Evolutionary conservation across 2,113 vertebrate species (phyloP), one percentile per base, ranked within the genome.

Genomic region (Lanius collurio): DNA sequence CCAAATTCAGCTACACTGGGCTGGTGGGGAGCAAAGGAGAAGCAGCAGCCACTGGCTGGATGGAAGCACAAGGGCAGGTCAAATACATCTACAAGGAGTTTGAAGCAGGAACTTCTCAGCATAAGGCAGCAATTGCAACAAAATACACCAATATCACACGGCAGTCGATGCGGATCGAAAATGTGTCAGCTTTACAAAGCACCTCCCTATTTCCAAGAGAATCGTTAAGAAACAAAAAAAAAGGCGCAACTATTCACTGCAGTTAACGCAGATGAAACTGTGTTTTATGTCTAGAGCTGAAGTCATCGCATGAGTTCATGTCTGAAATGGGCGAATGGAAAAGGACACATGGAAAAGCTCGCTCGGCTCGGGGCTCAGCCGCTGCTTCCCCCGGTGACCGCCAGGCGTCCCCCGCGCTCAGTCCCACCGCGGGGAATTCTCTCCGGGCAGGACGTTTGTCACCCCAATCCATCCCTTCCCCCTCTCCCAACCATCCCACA

Each of bases 331-430:
- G 52, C 67, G 56, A 73, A 62, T 15, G 76, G 82, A 60, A 78
- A 89, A 56, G 84, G 42, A 73, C 47, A 11, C 62, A 18, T 2
- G 70, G 60, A 5, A 8, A 26, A 19, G 33, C 8, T 8, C 8
- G 23, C n/a, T 4, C 0, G 24, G 70, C 69, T 19, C 9, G 28
- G 78, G 69, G 70, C 78, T 76, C 21, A 6, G 67, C 21, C 44
- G 53, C 47, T 3, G 70, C 55, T 5, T 1, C 11, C 53, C 60
- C 15, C 27, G 80, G 39, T 65, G 70, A 49, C 94, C 95, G 7
- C 91, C 83, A 97, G 91, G 90, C 83, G 94, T 91, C 96, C 93
- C 96, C 90, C 86, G 68, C 68, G 87, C 73, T 81, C 86, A 88
- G 41, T 16, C 28, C 81, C 73, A 49, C n/a, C 16, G 22, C 33